These are phyloP conservation scores for Rhabditophanes sp. DNA, from an alignment of 2,888 invertebrate genomes.

Conservation along the genomic window DNA sequence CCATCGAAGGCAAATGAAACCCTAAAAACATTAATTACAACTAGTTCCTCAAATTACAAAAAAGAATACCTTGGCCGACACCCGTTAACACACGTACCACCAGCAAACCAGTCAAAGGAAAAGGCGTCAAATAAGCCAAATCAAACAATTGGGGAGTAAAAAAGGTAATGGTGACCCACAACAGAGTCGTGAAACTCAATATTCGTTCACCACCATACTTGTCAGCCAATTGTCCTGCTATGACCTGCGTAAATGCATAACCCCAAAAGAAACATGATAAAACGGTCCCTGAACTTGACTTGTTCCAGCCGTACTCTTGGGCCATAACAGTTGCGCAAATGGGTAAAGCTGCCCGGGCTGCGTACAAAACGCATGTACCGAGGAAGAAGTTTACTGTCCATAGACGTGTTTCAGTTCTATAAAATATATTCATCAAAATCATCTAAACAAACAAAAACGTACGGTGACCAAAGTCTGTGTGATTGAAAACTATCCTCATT, in stretches of 20 bases:
- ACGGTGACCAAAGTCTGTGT: too few relatives aligned
- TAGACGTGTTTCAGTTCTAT: conserved; percentile 49
- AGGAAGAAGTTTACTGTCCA: conserved; percentile 54
- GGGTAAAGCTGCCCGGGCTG: conserved; percentile 57
- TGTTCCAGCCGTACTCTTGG: conserved; percentile 56
- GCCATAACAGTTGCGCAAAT: conserved; percentile 54
- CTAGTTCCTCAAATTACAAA: not conserved
- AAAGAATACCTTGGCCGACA: conserved; percentile 51
- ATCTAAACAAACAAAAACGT: too few relatives aligned
- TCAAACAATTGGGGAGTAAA: conserved; percentile 39
- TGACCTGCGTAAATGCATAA: conserved; percentile 54
- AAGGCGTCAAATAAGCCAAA: conserved; percentile 49
- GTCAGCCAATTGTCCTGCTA: conserved; percentile 49
- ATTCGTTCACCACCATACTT: conserved; percentile 54
- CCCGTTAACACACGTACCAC: conserved; percentile 54
- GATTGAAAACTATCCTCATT: too few relatives aligned
- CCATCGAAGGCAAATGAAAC: conserved; percentile 58
- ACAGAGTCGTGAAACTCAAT: conserved; percentile 53
- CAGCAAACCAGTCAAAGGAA: conserved; percentile 52
- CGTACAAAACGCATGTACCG: conserved; percentile 56
- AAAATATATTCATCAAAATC: too few relatives aligned
- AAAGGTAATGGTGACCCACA: conserved; percentile 33
- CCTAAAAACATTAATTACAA: conserved; percentile 44
- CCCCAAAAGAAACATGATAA: conserved; percentile 62
- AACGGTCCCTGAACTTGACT: conserved; percentile 57